These are phyloP conservation scores for Telmatochromis bifrenatus DNA, from an alignment of 2,113 vertebrate genomes.

Conservation along the genomic window DNA sequence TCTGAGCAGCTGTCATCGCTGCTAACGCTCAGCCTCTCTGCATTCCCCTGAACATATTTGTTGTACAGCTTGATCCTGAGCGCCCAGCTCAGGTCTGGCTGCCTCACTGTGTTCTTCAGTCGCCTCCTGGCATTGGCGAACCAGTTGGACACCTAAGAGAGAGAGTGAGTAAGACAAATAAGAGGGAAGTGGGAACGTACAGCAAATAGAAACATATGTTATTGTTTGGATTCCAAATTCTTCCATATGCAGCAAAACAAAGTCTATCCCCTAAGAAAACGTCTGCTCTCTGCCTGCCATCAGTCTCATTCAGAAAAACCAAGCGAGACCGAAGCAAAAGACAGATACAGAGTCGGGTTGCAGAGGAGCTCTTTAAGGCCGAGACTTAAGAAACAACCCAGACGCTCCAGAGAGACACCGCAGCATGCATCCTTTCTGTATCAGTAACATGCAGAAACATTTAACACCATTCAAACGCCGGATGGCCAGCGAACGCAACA, in stretches of 20 bases:
- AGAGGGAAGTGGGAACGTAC: not conserved
- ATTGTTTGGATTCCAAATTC: slow-evolving; percentile 35
- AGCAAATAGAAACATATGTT: slow-evolving; percentile 15
- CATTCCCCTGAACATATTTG: slow-evolving; percentile 89
- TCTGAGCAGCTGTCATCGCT: slow-evolving; percentile 95
- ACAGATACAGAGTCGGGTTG: slow-evolving; percentile 31
- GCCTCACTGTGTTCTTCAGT: slow-evolving; percentile 97
- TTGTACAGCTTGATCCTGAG: slow-evolving; percentile 97
- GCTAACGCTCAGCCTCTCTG: slow-evolving; percentile 93
- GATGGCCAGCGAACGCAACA: slow-evolving; percentile 21
- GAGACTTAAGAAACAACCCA: slow-evolving; percentile 41
- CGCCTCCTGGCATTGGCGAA: slow-evolving; percentile 96
- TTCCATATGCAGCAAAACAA: slow-evolving; percentile 20
- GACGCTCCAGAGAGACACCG: slow-evolving; percentile 24
- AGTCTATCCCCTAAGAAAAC: slow-evolving; percentile 20
- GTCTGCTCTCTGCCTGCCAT: slow-evolving; percentile 10
- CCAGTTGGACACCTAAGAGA: slow-evolving; percentile 93
- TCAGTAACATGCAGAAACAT: slow-evolving; percentile 40
- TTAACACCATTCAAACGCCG: slow-evolving; percentile 14
- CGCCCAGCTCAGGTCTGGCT: slow-evolving; percentile 98
- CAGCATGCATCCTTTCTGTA: slow-evolving; percentile 27
- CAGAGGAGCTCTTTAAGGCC: slow-evolving; percentile 1
- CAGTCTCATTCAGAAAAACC: slow-evolving; percentile 12
- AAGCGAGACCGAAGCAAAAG: not conserved
- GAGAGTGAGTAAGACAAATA: not conserved